Evolutionary conservation across 2,888 invertebrate species (phyloP), one percentile per base, ranked within the genome.

Genomic region (Drosophila barbarae): DNA sequence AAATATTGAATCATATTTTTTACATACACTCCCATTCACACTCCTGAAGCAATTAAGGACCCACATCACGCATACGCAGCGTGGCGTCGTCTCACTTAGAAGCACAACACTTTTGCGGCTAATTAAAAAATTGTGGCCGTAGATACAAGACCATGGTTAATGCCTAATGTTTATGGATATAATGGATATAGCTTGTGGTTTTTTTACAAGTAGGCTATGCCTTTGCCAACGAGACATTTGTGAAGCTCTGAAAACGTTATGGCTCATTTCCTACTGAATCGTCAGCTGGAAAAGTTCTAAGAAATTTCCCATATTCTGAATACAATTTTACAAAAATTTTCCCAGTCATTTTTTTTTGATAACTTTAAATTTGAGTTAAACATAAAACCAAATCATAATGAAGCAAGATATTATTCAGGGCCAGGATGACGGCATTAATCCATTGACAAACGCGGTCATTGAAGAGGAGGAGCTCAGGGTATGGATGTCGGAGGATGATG

Each of bases 41-140:
- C 7, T 23, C 21, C 10, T 34, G 3, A 9, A 32, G 10, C 30
- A 30, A 54, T 35, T 9, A 47, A 13, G 12, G 7, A 2, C 38
- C 52, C 34, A 58, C 9, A 59, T 59, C 36, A 34, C 59, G 59
- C 44, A 59, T 59, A 36, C 44, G 59, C 59, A 58, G 26, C 28
- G 59, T 59, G 58, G 42, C 9, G 13, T 8, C 35, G 13, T 32
- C 44, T 44, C 59, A 59, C 58, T 59, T 58, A 58, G 10, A 15
- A 34, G 35, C 42, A 42, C 41, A 35, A 35, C 58, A 44, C 58
- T 58, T 57, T 59, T 46, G 59, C 18, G 59, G 59, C 59, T 59
- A 59, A 59, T 59, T 59, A 59, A 59, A 59, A 58, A 23, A 3
- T n/a, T 8, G 13, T 13, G 41, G 23, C 41, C 0, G 5, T 5